Evolutionary conservation across 2,113 vertebrate species (phyloP).

Genomic region (Heteronetta atricapilla): DNA sequence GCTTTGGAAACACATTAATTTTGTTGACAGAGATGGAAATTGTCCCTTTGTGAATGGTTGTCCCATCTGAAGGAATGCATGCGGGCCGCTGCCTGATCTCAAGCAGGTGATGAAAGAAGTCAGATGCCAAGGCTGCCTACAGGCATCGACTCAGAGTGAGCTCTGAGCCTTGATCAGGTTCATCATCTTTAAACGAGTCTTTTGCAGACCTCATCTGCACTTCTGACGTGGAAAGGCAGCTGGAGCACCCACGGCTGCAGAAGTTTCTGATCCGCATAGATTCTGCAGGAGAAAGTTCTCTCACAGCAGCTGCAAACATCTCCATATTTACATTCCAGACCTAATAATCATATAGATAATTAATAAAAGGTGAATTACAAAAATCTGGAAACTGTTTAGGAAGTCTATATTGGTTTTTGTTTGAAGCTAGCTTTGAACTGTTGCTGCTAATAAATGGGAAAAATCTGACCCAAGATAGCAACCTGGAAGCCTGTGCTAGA

Average conservation of each 20-base stretch:
- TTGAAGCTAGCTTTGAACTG: background rate
- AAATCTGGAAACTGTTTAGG: background rate
- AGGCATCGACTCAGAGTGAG: background rate
- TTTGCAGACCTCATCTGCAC: background rate
- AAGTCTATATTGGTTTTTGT: background rate
- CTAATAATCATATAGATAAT: background rate
- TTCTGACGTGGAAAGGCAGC: background rate
- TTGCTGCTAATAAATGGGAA: background rate
- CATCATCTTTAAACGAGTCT: background rate
- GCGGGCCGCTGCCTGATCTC: background rate
- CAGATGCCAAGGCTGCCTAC: background rate
- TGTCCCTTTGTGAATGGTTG: background rate
- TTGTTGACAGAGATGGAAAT: background rate
- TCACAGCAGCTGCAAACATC: background rate
- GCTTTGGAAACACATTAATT: background rate
- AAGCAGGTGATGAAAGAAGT: background rate
- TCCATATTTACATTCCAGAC: background rate
- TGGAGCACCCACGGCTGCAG: background rate
- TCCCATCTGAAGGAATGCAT: background rate
- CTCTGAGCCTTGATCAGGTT: background rate
- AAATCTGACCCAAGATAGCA: background rate
- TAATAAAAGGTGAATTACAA: background rate
- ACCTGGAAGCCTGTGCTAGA: background rate
- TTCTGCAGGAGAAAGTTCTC: background rate
- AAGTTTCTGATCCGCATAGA: background rate